These are phyloP conservation scores for Cyprinodon diabolis DNA, from an alignment of 2,797 vertebrate genomes.

Conservation along the genomic window DNA sequence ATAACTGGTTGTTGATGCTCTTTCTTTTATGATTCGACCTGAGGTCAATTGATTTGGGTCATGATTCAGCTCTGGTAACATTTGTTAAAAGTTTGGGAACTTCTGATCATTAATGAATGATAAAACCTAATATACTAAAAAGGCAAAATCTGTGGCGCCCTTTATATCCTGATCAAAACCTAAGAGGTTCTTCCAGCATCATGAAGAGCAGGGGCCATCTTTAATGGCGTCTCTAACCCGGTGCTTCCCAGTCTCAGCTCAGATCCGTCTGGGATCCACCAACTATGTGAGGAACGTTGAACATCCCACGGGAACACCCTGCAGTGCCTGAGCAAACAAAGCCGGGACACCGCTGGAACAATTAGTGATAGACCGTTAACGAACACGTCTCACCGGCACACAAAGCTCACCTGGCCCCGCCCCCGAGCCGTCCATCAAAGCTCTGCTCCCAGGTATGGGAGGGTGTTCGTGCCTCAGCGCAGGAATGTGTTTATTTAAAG, in stretches of 20 bases:
- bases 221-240: too few species aligned
- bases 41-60: too few species aligned
- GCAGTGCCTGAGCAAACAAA: constrained; percentile 6
- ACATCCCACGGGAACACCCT: background rate
- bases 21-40: too few species aligned
- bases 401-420: constrained; percentile 29
- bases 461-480: background rate
- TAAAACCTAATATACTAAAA: too few species aligned
- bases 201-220: too few species aligned
- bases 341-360: background rate
- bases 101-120: too few species aligned
- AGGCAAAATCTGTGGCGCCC: too few species aligned
- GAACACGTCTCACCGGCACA: constrained; percentile 11
- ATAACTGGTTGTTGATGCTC: too few species aligned
- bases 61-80: too few species aligned
- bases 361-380: constrained; percentile 26
- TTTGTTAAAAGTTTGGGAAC: too few species aligned
- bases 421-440: constrained; percentile 53
- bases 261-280: background rate
- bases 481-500: constrained; percentile 63
- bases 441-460: constrained; percentile 62
- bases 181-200: background rate
- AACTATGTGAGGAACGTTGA: background rate
- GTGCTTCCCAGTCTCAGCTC: background rate
- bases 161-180: background rate